Evolutionary conservation across 1,140 invertebrate species (phyloP), one percentile per base, ranked within the genome.

Genomic region (Dermatophagoides farinae): DNA sequence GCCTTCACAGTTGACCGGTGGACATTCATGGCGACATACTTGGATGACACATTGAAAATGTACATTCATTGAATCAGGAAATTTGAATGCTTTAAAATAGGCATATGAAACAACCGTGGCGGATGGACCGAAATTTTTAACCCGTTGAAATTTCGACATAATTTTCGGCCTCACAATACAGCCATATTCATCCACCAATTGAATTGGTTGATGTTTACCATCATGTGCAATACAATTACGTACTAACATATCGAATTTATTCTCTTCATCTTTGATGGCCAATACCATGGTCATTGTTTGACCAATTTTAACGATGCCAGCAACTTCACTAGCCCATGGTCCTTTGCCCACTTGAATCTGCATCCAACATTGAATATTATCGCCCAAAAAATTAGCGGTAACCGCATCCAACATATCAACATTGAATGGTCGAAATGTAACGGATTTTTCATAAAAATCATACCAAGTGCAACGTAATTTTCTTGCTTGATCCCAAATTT

Each of bases 271-370:
- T 72, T 95, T 92, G 64, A 95, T 93, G 10, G 88, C 88, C 31
- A 92, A 71, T 1, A 93, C 89, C 88, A 93, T 92, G 6, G 89
- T 95, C 88, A 95, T 92, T 0, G 88, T 91, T 68, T 93, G 88
- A 1, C 89, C 89, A 51, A 92, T 93, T 71, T 92, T 92, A 0
- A 93, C 89, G 25, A 93, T 73, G 0, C 89, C 89, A 0, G 87
- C 89, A 0, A 93, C 88, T 74, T 93, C 89, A 0, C 85, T 88
- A 10, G 88, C 88, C 88, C 88, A 93, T 0, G 89, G 89, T 44
- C 89, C 89, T 70, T 91, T 93, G 18, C 89, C 89, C 8, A 91
- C 88, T 67, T 92, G 88, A 64, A 92, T 90, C 90, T 91, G 88
- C 87, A 91, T 91, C 88, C 88, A 92, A 71, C 88, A 92, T 70